Conservation (phyloP, 2,797 vertebrate genomes). For the Megalops cyprinoides region DNA sequence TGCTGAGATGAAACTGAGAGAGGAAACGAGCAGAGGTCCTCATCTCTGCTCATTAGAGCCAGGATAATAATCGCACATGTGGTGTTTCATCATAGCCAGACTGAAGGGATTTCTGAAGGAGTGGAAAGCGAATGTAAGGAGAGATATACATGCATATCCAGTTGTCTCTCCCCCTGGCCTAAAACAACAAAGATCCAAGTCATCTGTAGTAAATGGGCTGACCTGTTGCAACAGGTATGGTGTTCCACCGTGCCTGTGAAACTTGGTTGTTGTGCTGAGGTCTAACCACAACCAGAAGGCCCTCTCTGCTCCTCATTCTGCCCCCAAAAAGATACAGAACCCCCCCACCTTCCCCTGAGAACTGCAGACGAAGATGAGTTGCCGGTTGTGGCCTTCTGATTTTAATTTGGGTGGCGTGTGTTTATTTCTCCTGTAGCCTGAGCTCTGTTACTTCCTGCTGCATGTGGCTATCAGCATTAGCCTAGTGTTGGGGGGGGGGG, state of each 20-base stretch:
- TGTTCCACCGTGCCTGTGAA: too few species aligned
- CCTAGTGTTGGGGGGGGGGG: background rate
- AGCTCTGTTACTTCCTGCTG: background rate
- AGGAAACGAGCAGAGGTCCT: background rate
- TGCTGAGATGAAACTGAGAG: background rate
- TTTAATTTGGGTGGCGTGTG: background rate
- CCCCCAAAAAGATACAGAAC: background rate
- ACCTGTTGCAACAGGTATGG: too few species aligned
- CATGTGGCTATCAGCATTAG: background rate
- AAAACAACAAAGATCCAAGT: too few species aligned
- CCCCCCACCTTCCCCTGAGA: background rate
- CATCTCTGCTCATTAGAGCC: background rate
- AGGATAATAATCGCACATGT: background rate
- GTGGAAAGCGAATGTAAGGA: background rate
- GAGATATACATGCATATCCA: background rate
- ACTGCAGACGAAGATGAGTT: background rate
- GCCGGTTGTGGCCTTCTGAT: background rate
- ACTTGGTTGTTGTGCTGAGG: background rate
- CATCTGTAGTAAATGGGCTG: too few species aligned
- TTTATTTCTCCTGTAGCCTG: background rate
- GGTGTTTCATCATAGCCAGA: background rate
- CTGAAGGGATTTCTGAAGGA: background rate
- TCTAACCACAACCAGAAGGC: background rate
- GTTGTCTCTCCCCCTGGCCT: too few species aligned
- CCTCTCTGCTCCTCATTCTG: background rate